These are phyloP conservation scores for Drosophila yooni DNA, from an alignment of 2,888 invertebrate genomes.

Conservation along the genomic window DNA sequence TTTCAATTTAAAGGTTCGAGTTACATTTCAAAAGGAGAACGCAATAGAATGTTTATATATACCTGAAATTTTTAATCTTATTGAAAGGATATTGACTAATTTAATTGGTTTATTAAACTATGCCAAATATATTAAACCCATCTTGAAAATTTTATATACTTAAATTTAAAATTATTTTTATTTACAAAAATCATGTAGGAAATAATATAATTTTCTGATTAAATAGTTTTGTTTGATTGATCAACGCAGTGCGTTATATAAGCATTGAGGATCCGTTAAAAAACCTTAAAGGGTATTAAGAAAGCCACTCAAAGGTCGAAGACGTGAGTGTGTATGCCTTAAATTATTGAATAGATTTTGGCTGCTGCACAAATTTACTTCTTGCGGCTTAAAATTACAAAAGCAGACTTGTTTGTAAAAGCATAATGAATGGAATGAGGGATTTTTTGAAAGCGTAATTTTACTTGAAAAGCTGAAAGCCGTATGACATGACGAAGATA, in stretches of 20 bases:
- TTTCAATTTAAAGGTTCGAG: neutral
- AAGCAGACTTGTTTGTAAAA: neutral
- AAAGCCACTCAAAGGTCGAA: neutral
- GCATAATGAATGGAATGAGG: neutral
- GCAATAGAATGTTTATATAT: neutral
- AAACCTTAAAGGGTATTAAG: no score
- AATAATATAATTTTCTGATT: neutral
- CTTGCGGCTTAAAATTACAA: neutral
- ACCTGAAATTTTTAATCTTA: neutral
- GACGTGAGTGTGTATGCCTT: neutral
- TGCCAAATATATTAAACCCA: neutral
- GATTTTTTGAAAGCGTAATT: neutral
- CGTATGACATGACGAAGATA: neutral
- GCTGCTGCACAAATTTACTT: neutral
- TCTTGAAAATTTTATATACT: slow-evolving; percentile 7
- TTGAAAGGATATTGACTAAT: neutral
- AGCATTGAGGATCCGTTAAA: neutral
- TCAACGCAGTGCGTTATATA: neutral
- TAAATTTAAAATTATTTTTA: slow-evolving; percentile 3
- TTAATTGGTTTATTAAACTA: neutral
- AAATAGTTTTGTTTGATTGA: no score
- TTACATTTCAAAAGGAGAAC: neutral
- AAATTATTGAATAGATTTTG: neutral
- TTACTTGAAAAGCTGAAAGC: neutral
- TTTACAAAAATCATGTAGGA: neutral